Evolutionary conservation across 2,797 vertebrate species (phyloP).

Genomic region (Melanotaenia boesemani): DNA sequence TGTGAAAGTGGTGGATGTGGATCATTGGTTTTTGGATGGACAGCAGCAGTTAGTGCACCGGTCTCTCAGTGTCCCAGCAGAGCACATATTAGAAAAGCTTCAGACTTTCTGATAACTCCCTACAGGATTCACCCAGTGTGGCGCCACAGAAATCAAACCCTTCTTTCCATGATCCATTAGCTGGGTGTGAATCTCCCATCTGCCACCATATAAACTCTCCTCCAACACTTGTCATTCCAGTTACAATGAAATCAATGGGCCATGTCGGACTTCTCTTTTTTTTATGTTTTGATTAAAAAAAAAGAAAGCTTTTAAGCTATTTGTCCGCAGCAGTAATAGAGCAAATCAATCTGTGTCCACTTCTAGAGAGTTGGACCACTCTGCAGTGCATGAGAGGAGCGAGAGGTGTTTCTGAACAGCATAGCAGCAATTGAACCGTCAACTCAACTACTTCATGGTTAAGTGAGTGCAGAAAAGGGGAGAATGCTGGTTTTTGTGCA

Average conservation of each 20-base stretch:
- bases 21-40: conserved; percentile 67
- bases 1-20: conserved; percentile 44
- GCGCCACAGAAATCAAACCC: conserved; percentile 55
- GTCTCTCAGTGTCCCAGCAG: conserved; percentile 42
- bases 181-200: conserved; percentile 64
- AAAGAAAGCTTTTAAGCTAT: conserved; percentile 38
- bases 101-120: conserved; percentile 61
- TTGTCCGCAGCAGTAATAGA: conserved; percentile 50
- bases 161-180: conserved; percentile 64
- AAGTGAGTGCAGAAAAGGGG: conserved; percentile 66
- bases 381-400: conserved; percentile 33
- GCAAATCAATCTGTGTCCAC: conserved; percentile 68
- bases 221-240: conserved; percentile 58
- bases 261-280: conserved; percentile 39
- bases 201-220: conserved; percentile 59
- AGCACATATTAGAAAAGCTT: conserved; percentile 51
- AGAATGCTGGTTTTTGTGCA: conserved; percentile 36
- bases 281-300: conserved; percentile 39
- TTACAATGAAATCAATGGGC: conserved; percentile 56
- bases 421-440: conserved; percentile 76
- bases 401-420: conserved; percentile 43
- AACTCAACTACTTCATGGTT: conserved; percentile 75
- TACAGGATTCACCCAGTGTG: conserved; percentile 60
- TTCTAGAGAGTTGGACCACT: conserved; percentile 55
- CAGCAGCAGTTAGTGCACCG: conserved; percentile 37